phyloP scores from a whole-genome alignment of 2,797 vertebrate species.

The Pelodytes ibericus region DNA sequence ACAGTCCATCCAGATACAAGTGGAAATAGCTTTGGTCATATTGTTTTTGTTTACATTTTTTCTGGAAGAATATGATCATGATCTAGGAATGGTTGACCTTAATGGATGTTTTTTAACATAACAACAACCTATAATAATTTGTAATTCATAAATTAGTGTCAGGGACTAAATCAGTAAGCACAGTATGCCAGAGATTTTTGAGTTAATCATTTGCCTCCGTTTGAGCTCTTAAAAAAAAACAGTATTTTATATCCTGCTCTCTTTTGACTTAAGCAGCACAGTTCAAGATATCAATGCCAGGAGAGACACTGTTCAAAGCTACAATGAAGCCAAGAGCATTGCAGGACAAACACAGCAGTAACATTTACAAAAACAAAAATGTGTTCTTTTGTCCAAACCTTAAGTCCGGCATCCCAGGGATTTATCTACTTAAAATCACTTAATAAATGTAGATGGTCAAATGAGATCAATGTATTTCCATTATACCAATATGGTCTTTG shows the following conservation, averaged over 20 bases:
- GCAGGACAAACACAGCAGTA: background rate
- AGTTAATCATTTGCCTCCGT: background rate
- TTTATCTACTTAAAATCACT: background rate
- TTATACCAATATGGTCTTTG: background rate
- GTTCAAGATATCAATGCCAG: background rate
- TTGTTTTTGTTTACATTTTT: too few relatives aligned
- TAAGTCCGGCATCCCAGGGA: background rate
- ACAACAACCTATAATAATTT: too few relatives aligned
- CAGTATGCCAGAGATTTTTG: too few relatives aligned
- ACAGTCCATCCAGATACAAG: too few relatives aligned
- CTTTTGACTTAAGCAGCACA: background rate
- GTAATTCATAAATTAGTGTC: too few relatives aligned
- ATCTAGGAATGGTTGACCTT: too few relatives aligned
- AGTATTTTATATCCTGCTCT: background rate
- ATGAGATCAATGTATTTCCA: background rate
- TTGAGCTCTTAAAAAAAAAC: background rate
- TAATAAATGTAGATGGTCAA: constrained; percentile 4
- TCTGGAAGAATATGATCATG: too few relatives aligned
- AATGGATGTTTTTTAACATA: too few relatives aligned
- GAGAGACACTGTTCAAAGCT: background rate
- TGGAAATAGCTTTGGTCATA: too few relatives aligned
- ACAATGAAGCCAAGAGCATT: background rate
- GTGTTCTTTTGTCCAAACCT: background rate
- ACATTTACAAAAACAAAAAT: background rate
- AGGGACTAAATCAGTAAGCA: too few relatives aligned